Evolutionary conservation across 2,113 vertebrate species (phyloP).

Genomic region (Lethenteron camtschaticum): DNA sequence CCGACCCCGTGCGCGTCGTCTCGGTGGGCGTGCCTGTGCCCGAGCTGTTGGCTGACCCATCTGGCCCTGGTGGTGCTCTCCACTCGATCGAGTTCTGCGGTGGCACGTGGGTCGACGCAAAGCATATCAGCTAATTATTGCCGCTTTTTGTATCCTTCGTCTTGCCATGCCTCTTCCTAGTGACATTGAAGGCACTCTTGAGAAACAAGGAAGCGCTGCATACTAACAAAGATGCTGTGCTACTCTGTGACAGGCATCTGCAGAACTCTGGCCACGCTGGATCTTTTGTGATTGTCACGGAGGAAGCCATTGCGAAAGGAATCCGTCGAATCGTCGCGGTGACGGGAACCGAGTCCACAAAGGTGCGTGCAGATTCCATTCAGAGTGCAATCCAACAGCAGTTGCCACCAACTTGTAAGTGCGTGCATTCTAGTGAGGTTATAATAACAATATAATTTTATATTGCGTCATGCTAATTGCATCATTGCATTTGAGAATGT

Average conservation of each 20-base stretch:
- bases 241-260: slow-evolving; percentile 43
- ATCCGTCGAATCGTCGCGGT: slow-evolving; percentile 84
- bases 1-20: slow-evolving; percentile 76
- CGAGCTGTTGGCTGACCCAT: slow-evolving; percentile 56
- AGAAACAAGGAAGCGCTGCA: too few relatives aligned
- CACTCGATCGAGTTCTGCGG: slow-evolving; percentile 87
- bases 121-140: too few relatives aligned
- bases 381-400: slow-evolving; percentile 9
- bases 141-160: too few relatives aligned
- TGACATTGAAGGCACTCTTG: too few relatives aligned
- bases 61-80: slow-evolving; percentile 44
- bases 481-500: too few relatives aligned
- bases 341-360: slow-evolving; percentile 67
- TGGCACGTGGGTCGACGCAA: slow-evolving; percentile 55
- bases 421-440: not conserved
- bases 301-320: slow-evolving; percentile 94
- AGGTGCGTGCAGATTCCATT: slow-evolving; percentile 25
- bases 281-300: slow-evolving; percentile 70
- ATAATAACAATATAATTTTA: too few relatives aligned
- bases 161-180: too few relatives aligned
- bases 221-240: slow-evolving; percentile 6
- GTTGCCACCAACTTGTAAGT: not conserved
- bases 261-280: slow-evolving; percentile 56
- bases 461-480: too few relatives aligned
- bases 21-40: slow-evolving; percentile 64